A percentile compares a stretch with the other conserved stretches of the same genome.
Conservation (phyloP, 2,113 vertebrate species). For the Syngnathus floridae region DNA sequence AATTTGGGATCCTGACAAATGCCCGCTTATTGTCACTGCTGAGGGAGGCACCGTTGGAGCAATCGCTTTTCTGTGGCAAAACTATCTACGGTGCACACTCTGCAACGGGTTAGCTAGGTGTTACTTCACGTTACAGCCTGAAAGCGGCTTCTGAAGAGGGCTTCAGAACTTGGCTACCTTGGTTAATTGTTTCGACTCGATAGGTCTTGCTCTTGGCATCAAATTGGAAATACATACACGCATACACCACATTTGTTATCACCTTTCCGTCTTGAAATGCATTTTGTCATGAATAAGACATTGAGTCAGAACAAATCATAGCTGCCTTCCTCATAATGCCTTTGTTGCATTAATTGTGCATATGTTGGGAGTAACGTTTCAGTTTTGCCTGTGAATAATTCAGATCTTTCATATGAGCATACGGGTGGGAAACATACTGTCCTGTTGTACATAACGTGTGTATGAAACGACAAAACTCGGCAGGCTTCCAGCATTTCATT, state of each 20-base stretch:
- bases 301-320: conserved; percentile 9
- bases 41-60: conserved; percentile 33
- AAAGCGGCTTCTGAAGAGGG: conserved; percentile 31
- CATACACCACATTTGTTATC: conserved; percentile 25
- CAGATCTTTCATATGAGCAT: conserved; percentile 23
- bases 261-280: conserved; percentile 15
- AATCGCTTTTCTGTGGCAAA: conserved; percentile 35
- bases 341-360: conserved; percentile 15
- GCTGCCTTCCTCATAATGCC: background rate
- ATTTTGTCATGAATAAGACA: conserved; percentile 22
- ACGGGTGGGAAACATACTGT: conserved; percentile 1
- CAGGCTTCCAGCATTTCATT: conserved; percentile 15
- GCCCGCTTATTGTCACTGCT: conserved; percentile 38
- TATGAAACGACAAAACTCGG: conserved; percentile 12
- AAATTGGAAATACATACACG: conserved; percentile 36
- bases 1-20: conserved; percentile 50
- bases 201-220: conserved; percentile 27
- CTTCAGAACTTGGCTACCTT: conserved; percentile 33
- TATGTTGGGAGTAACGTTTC: conserved; percentile 25
- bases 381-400: conserved; percentile 42
- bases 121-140: conserved; percentile 38
- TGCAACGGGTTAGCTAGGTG: conserved; percentile 43
- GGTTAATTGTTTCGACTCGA: conserved; percentile 31
- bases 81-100: conserved; percentile 37
- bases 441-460: conserved; percentile 10